A percentile compares a stretch with the other conserved stretches of the same genome.
These are phyloP conservation scores for Papilio xuthus DNA, from an alignment of 1,140 invertebrate species.

Conservation along the genomic window DNA sequence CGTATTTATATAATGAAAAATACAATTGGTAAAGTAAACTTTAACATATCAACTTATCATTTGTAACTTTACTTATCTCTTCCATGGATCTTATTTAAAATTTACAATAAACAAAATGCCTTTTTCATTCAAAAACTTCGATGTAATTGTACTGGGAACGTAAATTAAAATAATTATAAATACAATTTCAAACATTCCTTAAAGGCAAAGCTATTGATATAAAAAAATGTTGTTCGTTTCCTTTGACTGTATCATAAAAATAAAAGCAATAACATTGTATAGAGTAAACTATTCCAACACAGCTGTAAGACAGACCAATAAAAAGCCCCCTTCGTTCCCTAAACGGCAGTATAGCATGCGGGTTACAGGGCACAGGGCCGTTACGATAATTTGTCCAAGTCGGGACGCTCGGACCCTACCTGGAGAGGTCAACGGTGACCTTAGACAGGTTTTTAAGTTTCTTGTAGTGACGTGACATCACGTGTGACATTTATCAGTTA, in stretches of 20 bases:
- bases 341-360: slow-evolving; percentile 32
- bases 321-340: slow-evolving; percentile 3
- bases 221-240: not conserved
- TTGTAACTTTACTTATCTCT: no score
- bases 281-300: slow-evolving; percentile 15
- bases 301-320: slow-evolving; percentile 27
- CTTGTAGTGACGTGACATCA: slow-evolving; percentile 20
- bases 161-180: not conserved
- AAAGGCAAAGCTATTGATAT: not conserved
- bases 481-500: slow-evolving; percentile 10
- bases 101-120: not conserved
- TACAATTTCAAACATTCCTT: not conserved
- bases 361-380: slow-evolving; percentile 39
- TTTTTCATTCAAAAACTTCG: not conserved
- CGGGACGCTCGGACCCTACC: slow-evolving; percentile 48
- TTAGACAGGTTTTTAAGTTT: slow-evolving; percentile 55
- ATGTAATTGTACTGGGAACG: not conserved
- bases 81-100: not conserved
- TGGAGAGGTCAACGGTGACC: slow-evolving; percentile 55
- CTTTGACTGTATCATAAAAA: not conserved
- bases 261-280: slow-evolving; percentile 24
- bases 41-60: no score
- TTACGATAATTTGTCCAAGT: slow-evolving; percentile 47
- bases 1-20: no score
- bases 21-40: no score